A percentile compares a stretch with the other conserved stretches of the same genome.
Conservation (phyloP, 92 coral and sea anemone genomes). For the Anthopleura xanthogrammica region DNA sequence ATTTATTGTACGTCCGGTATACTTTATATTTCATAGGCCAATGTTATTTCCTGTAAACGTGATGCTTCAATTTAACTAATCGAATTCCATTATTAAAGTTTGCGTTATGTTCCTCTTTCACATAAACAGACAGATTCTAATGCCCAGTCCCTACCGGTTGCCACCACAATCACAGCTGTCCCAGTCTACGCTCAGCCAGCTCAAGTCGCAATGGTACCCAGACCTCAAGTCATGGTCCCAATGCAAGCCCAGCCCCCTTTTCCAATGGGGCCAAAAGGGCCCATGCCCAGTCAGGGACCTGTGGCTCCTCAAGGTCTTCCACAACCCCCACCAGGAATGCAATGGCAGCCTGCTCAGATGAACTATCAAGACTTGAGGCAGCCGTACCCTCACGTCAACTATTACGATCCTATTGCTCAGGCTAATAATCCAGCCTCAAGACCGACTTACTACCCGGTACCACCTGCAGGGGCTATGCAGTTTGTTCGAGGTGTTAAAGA, state of each 20-base stretch:
- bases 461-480: constrained; percentile 64
- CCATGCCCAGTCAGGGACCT: constrained; percentile 35
- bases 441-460: constrained; percentile 61
- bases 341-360: constrained; percentile 87
- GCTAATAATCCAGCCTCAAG: constrained; percentile 50
- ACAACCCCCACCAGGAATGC: constrained; percentile 69
- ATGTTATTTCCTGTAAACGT: too few species aligned
- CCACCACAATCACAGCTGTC: constrained; percentile 74
- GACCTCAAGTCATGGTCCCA: constrained; percentile 82
- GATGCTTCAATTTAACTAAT: too few species aligned
- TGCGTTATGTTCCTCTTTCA: background rate
- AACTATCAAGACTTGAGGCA: constrained; percentile 69
- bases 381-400: constrained; percentile 76
- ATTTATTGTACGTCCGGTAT: too few species aligned
- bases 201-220: constrained; percentile 77
- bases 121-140: constrained; percentile 46
- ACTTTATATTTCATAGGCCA: too few species aligned
- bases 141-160: constrained; percentile 61
- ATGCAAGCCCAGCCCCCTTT: constrained; percentile 76
- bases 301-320: constrained; percentile 62
- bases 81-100: background rate
- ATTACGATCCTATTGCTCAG: constrained; percentile 78
- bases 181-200: constrained; percentile 73
- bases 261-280: constrained; percentile 63
- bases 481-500: constrained; percentile 70